Conservation (phyloP, 1,140 invertebrate species). For the Calosoma granatense region DNA sequence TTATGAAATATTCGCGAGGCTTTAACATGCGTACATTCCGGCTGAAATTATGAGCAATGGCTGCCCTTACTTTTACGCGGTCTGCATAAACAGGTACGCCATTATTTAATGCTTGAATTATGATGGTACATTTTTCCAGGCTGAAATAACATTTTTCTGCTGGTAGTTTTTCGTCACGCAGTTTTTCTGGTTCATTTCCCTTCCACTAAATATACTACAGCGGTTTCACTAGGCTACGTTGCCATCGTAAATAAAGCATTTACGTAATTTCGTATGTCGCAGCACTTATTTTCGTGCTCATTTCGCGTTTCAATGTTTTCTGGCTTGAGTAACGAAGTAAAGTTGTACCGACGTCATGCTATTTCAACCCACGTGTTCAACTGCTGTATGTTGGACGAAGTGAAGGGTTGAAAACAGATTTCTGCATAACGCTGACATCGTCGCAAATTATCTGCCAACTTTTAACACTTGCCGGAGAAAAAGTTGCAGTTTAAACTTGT, state of each 20-base stretch:
- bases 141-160: background rate
- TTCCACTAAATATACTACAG: background rate
- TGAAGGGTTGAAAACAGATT: too few species aligned
- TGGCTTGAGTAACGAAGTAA: too few species aligned
- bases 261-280: conserved; percentile 4
- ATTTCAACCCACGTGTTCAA: too few species aligned
- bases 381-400: too few species aligned
- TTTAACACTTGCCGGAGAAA: background rate
- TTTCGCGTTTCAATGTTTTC: conserved; percentile 1
- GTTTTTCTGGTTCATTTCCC: conserved; percentile 3
- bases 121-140: background rate
- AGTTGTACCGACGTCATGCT: too few species aligned
- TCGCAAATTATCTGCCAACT: background rate
- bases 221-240: background rate
- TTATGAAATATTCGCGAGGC: too few species aligned
- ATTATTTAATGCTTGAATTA: conserved; percentile 1
- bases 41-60: too few species aligned
- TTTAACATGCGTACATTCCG: too few species aligned
- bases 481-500: conserved; percentile 5
- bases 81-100: background rate
- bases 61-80: too few species aligned
- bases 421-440: background rate
- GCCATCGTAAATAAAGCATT: background rate
- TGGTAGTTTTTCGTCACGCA: conserved; percentile 1
- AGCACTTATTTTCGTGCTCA: background rate